Evolutionary conservation across 1,140 invertebrate genomes (phyloP), one percentile per base, ranked within the genome.

Genomic region (Nasonia longicornis): DNA sequence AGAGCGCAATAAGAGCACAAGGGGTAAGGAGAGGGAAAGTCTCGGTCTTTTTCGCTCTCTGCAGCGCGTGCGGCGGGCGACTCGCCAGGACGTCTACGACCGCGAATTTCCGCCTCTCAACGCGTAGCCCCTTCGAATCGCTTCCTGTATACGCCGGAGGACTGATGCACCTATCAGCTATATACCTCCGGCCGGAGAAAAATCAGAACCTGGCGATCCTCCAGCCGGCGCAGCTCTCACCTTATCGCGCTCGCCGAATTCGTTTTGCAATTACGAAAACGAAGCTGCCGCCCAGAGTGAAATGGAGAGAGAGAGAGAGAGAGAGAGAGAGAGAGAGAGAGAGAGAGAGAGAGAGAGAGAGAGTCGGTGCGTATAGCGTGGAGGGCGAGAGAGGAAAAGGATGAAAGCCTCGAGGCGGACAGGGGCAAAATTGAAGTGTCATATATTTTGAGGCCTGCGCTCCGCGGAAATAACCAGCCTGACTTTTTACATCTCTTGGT

Each of bases 191-290:
- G 45, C 70, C 45, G 69, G 77, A 78, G 83, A 80, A 82, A 85
- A 87, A 87, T 85, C 84, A 52, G 71, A 83, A 79, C 67, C 82
- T 85, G 85, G 84, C 84, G 76, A 85, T 84, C 83, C 83, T 86
- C 86, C 86, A 86, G 83, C 22, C 69, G 26, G 29, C 16, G 1
- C 45, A 16, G 1, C 3, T 80, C 83, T 83, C 82, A 85, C 83
- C 85, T 87, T 86, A 87, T 86, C 84, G 79, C 75, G 71, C 73
- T 3, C 63, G 26, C 64, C 31, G 77, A 38, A 79, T 71, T 82
- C 78, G 82, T 69, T 74, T 79, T 63, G 83, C 84, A 87, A 85
- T 87, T 85, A 86, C 83, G 79, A 79, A 67, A 72, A 29, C 52
- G 29, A 79, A 84, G 83, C 75, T 14, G 74, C 16, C 14, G 11